Evolutionary conservation across 2,797 vertebrate species (phyloP), one percentile per base, ranked within the genome.

Genomic region (Pangasius sanitwongsei): DNA sequence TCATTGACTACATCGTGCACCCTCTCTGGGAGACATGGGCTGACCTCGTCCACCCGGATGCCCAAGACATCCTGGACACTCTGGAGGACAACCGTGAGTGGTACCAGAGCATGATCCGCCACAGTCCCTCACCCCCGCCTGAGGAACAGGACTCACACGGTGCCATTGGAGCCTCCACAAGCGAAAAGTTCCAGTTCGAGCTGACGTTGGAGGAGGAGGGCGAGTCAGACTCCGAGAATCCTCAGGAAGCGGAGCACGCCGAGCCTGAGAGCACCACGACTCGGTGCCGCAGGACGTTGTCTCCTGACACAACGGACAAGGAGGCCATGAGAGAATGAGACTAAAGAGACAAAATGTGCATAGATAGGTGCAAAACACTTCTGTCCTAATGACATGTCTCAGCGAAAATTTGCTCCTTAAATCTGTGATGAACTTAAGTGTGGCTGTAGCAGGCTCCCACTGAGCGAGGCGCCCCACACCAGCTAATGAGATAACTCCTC

Each of bases 11-110:
- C 94, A 96, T 99, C 0, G 97, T 97, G 12, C 98, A 98, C 89
- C 98, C 98, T 0, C 94, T 99, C 91, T 99, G 98, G 98, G 98
- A 99, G 94, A 97, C 98, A 0, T 99, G 98, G 98, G 98, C 97
- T 0, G 98, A 99, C 92, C 92, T 99, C 85, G 98, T 99, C 41
- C 97, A 99, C 87, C 98, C 98, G 0, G 98, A 98, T 0, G 98
- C 98, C 15, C 97, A 98, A 94, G 97, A 97, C 89, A 97, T 99
- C 91, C 92, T 99, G 94, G 98, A 98, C 94, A 98, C 96, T 0
- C 94, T 99, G 91, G 98, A 98, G 92, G 98, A 99, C 95, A 99
- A 99, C 94, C 94, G 98, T 13, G 97, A 98, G 48, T 99, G 97
- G 97, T 99, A 98, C 94, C 97, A 98, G 94, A 98, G 97, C 94